Base-by-base conservation (phyloP, 1,140 invertebrate genomes). In the Pentalonia nigronervosa region DNA sequence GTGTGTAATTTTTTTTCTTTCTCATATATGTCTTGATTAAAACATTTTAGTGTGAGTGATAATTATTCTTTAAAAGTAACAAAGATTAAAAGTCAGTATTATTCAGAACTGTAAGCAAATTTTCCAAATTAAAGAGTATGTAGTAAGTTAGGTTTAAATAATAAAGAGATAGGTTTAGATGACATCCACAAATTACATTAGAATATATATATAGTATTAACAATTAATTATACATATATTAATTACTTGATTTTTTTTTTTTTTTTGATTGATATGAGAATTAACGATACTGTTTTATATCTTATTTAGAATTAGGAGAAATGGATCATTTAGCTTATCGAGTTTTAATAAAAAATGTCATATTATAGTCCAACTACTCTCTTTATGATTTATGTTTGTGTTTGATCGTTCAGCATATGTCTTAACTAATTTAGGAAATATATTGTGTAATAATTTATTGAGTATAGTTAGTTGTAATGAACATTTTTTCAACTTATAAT, bases 1-100 rank as follows among this genome's bases (percentile, higher is more conserved):
- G 48, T 93, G 91, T 93, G 91, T 93, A 93, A 83, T 93, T 93
- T 93, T 93, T 93, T 93, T 93, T 93, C 76, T 84, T 50, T 48
- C 47, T 83, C 36, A 90, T 90, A 45, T 60, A 1, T 90, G 89
- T 93, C 76, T 92, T 84, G 23, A 93, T 84, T 83, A 86, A 34
- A 84, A 91, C 90, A 41, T 83, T 93, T 83, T 90, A 86, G n/a
- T 93, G 25, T n/a, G 47, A 93, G n/a, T 93, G 34, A 93, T 93
- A 53, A 50, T 83, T 91, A 81, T 91, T 91, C 60, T 91, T 91
- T 83, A 34, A 81, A 91, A 47, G 23, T 81, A 91, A 23, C 60
- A 60, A 90, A 45, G 25, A 56, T 41, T 30, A 48, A 48, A 76
- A 76, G 67, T 91, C 91, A 93, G 91, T 93, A 93, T 93, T 93